These are phyloP conservation scores for Enteromius thamalakanensis DNA, from an alignment of 2,797 vertebrate genomes.

Conservation along the genomic window DNA sequence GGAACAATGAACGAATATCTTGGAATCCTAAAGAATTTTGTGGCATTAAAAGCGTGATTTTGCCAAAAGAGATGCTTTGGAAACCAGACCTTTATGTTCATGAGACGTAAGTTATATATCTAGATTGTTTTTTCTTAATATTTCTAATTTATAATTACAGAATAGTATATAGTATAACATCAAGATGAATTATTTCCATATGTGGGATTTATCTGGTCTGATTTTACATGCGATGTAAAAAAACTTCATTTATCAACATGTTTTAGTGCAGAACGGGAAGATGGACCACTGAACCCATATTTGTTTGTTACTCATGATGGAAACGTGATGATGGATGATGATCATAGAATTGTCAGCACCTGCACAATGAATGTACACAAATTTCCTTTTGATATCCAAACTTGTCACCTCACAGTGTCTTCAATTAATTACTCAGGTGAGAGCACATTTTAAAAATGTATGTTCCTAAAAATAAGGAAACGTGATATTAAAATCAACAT, in stretches of 20 bases:
- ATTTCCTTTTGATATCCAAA: slow-evolving; percentile 62
- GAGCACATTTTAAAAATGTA: background rate
- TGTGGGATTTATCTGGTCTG: background rate
- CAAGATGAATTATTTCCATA: background rate
- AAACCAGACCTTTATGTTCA: slow-evolving; percentile 65
- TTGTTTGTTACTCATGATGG: slow-evolving; percentile 37
- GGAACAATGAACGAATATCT: slow-evolving; percentile 69
- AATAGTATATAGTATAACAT: background rate
- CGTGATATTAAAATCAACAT: background rate
- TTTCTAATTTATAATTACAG: background rate
- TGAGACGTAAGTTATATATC: slow-evolving; percentile 70
- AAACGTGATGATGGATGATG: slow-evolving; percentile 8
- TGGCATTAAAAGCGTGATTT: slow-evolving; percentile 59
- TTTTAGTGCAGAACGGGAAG: slow-evolving; percentile 41
- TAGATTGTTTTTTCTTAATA: background rate
- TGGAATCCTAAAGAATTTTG: slow-evolving; percentile 73
- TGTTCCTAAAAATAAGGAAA: background rate
- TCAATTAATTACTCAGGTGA: slow-evolving; percentile 48
- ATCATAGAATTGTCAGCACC: slow-evolving; percentile 28
- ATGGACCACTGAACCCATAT: slow-evolving; percentile 8
- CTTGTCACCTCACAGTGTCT: slow-evolving; percentile 47
- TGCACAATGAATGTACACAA: slow-evolving; percentile 57
- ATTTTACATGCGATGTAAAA: background rate
- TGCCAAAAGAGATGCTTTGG: slow-evolving; percentile 69
- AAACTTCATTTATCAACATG: background rate